Percentiles rank a stretch among this genome's conserved stretches.
phyloP scores from a whole-genome alignment of 2,888 invertebrate genomes.

The Caenorhabditis sp. region DNA sequence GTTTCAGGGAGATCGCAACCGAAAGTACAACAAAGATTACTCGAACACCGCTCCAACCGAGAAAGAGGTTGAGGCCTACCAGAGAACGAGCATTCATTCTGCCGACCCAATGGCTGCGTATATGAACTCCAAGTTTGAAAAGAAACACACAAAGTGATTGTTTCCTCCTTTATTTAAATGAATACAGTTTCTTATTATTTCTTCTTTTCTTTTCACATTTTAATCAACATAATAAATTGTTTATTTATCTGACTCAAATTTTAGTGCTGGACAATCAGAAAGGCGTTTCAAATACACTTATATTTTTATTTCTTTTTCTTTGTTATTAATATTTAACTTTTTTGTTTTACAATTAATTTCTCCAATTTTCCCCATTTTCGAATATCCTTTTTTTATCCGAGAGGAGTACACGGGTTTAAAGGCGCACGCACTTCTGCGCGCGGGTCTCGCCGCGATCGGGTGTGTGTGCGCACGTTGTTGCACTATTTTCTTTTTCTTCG shows the following conservation, averaged over 20 bases:
- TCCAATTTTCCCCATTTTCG: neutral
- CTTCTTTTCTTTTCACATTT: neutral
- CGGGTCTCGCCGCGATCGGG: conserved; percentile 48
- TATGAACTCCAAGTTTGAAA: conserved; percentile 80
- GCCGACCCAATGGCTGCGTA: conserved; percentile 94
- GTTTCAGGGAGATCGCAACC: conserved; percentile 89
- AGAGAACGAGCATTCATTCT: conserved; percentile 85
- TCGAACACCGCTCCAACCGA: conserved; percentile 89
- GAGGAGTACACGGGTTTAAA: conserved; percentile 54
- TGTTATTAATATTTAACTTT: too few relatives aligned
- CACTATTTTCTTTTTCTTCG: neutral
- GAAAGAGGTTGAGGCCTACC: conserved; percentile 86
- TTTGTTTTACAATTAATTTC: neutral
- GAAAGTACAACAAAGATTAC: conserved; percentile 91
- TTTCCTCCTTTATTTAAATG: neutral
- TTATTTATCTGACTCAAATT: too few relatives aligned
- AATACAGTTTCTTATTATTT: neutral
- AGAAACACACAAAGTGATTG: conserved; percentile 51
- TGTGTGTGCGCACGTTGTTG: neutral
- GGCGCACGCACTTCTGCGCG: conserved; percentile 18
- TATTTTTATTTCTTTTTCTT: too few relatives aligned
- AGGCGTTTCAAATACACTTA: too few relatives aligned
- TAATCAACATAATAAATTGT: too few relatives aligned
- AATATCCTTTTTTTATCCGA: conserved; percentile 8
- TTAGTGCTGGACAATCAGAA: too few relatives aligned